phyloP scores from a whole-genome alignment of 2,888 invertebrate species.

The Seira sanloemensis region DNA sequence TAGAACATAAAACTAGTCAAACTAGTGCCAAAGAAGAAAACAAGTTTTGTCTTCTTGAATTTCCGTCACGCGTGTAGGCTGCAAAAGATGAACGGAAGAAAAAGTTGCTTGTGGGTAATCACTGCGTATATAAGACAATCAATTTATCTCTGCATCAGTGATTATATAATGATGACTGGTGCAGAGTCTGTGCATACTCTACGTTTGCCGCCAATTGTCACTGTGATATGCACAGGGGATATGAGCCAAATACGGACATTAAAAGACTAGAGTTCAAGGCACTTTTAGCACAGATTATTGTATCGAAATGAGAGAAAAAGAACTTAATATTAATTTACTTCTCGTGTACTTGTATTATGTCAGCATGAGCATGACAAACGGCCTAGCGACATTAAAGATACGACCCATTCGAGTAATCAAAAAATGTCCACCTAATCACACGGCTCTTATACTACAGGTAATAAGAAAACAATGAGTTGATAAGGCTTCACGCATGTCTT shows the following conservation, averaged over 20 bases:
- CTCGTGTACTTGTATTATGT: background rate
- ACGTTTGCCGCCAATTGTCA: constrained; percentile 39
- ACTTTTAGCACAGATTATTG: constrained; percentile 48
- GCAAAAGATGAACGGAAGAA: background rate
- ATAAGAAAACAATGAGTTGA: background rate
- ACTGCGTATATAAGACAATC: too few relatives aligned
- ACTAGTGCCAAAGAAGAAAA: background rate
- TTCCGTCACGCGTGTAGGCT: background rate
- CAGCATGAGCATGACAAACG: background rate
- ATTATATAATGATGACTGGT: constrained; percentile 21
- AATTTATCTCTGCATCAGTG: constrained; percentile 6
- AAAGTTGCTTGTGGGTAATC: background rate
- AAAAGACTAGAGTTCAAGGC: constrained; percentile 49
- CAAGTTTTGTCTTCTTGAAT: background rate
- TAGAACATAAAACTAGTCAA: constrained; percentile 4
- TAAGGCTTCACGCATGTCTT: background rate
- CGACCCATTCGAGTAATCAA: background rate
- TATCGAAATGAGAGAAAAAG: background rate
- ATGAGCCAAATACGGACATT: background rate
- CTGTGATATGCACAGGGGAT: background rate
- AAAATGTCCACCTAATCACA: background rate
- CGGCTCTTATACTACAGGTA: background rate
- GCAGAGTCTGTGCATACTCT: background rate
- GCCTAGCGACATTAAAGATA: too few relatives aligned
- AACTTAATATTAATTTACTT: background rate